Evolutionary conservation across 2,113 vertebrate species (phyloP).

Genomic region (Saguinus midas): DNA sequence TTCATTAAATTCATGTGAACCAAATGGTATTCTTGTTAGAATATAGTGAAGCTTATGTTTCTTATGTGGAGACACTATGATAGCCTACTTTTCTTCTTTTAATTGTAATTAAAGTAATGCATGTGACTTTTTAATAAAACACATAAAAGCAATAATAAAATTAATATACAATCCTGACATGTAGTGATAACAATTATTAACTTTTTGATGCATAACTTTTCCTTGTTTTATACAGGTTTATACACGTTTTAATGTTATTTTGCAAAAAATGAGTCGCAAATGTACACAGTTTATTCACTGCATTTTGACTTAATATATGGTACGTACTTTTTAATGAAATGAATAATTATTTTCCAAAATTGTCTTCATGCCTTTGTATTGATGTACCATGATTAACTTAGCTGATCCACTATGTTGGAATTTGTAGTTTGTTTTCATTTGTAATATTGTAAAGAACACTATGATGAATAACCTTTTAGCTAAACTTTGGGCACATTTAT

Average conservation of each 20-base stretch:
- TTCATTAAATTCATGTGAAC: constrained; percentile 10
- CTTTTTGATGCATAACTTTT: neutral
- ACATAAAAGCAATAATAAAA: neutral
- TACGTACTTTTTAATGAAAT: neutral
- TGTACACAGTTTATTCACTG: neutral
- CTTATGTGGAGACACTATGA: neutral
- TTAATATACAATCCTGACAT: neutral
- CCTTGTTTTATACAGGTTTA: neutral
- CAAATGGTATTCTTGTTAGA: neutral
- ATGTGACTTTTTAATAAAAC: neutral
- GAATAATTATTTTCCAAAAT: neutral
- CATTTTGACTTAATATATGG: neutral
- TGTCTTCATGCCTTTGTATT: neutral
- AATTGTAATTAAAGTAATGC: neutral
- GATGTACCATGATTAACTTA: neutral
- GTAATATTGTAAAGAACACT: neutral
- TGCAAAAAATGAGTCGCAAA: neutral
- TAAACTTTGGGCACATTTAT: neutral
- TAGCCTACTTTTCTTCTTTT: neutral
- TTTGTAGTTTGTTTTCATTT: neutral
- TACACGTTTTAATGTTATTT: neutral
- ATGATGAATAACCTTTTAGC: neutral
- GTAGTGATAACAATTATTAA: neutral
- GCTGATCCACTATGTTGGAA: neutral
- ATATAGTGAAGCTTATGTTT: neutral